Conservation (phyloP, 2,797 vertebrate genomes). For the Leuciscus waleckii region DNA sequence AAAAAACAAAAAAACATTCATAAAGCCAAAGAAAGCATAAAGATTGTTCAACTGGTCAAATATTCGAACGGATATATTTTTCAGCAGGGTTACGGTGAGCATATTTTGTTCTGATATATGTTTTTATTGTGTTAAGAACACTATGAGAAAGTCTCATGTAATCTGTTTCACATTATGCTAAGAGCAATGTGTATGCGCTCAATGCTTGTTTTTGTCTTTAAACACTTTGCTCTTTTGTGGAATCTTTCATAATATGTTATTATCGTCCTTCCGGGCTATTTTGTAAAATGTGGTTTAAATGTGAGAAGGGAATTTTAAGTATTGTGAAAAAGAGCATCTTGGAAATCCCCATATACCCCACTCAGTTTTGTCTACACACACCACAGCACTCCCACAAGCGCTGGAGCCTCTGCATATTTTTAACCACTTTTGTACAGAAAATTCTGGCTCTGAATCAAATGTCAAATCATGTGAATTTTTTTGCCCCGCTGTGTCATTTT, state of each 20-base stretch:
- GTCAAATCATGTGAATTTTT: constrained; percentile 60
- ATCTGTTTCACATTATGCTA: constrained; percentile 8
- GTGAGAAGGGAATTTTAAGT: constrained; percentile 13
- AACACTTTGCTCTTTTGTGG: constrained; percentile 1
- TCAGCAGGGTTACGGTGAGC: background rate
- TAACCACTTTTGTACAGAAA: constrained; percentile 73
- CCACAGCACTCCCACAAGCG: constrained; percentile 67
- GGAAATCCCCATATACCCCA: constrained; percentile 15
- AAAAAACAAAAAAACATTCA: background rate
- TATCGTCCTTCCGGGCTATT: background rate
- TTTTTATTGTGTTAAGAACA: constrained; percentile 3
- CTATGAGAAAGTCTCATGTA: background rate
- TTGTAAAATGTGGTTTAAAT: constrained; percentile 32
- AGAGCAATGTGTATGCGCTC: background rate
- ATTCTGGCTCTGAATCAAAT: constrained; percentile 67
- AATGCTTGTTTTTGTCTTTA: background rate
- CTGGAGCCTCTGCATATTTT: constrained; percentile 79
- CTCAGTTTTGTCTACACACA: constrained; percentile 39
- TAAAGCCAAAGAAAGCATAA: background rate
- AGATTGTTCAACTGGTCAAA: background rate
- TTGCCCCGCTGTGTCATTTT: constrained; percentile 74
- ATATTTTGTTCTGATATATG: background rate
- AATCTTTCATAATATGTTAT: background rate
- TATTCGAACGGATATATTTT: constrained; percentile 6
- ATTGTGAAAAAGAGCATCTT: constrained; percentile 19